Base-by-base conservation (phyloP, 2,888 invertebrate genomes). In the Disparrhopalites patrizii region DNA sequence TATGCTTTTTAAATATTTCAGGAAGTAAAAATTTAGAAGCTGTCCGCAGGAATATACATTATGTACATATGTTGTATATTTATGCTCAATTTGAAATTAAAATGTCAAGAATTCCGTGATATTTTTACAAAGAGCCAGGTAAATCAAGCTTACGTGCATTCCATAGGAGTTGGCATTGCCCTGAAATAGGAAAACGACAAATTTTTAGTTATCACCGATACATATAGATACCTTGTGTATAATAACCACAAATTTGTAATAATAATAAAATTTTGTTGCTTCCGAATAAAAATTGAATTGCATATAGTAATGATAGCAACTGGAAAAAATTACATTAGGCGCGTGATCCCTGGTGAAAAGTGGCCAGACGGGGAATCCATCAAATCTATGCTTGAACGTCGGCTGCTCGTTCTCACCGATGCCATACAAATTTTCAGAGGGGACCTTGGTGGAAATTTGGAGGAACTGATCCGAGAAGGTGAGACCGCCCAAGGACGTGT, bases 151-250 rank as follows among this genome's bases (percentile, higher is more conserved):
- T 56, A 64, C 64, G 7, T 64, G 64, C 86, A 52, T 85, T n/a
- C 93, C 91, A 77, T 92, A 92, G 28, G 90, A 79, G 78, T 89
- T 90, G 27, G 33, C 40, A 43, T 50, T 28, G 25, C 20, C 40
- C 66, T 62, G 50, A 56, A 33, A 25, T 38, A 43, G 23, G 15
- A 10, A 36, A 36, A 36, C 15, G 15, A 10, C 36, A 7, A 36
- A 36, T 10, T 10, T 36, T n/a, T n/a, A n/a, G n/a, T n/a, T n/a
- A n/a, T n/a, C n/a, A n/a, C 23, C 3, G 28, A 40, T 3, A 30
- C 18, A 31, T 8, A 28, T 8, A n/a, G 33, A 18, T 28, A 20
- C 38, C 7, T 13, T 5, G 10, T 8, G 23, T 20, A 13, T 8
- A 56, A 27, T 4, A 55, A n/a, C n/a, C n/a, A n/a, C n/a, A n/a